A percentile compares a stretch with the other conserved stretches of the same genome.
Conservation (phyloP, 1,140 invertebrate genomes). For the Pogonognathellus flavescens region DNA sequence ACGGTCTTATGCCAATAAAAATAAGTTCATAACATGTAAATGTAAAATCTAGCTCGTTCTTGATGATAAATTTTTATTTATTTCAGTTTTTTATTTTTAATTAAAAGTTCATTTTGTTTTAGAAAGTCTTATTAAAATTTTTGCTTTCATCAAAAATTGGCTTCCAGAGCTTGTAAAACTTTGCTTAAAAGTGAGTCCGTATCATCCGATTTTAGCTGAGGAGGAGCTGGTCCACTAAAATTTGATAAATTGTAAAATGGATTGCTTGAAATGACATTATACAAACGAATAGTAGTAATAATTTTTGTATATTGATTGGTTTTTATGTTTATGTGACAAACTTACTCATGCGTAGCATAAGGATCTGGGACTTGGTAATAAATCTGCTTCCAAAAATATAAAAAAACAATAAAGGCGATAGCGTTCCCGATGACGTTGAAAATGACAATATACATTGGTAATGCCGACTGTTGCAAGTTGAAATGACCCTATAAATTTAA, state of each 20-base stretch:
- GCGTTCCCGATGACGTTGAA: conserved; percentile 13
- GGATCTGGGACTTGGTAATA: conserved; percentile 57
- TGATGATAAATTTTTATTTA: too few relatives aligned
- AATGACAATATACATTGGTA: conserved; percentile 34
- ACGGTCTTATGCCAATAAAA: too few relatives aligned
- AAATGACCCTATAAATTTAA: conserved; percentile 11
- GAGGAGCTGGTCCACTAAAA: conserved; percentile 45
- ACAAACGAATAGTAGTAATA: too few relatives aligned
- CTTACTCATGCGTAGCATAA: conserved; percentile 59
- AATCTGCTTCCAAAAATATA: conserved; percentile 60
- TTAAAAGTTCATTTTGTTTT: too few relatives aligned
- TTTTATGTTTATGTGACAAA: not conserved
- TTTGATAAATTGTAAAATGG: not conserved
- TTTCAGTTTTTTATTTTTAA: not conserved
- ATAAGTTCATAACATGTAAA: too few relatives aligned
- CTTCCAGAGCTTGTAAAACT: not conserved
- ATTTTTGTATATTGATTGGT: not conserved
- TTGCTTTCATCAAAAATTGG: too few relatives aligned
- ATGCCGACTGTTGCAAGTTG: conserved; percentile 54
- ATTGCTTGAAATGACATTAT: not conserved
- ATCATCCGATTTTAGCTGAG: conserved; percentile 27
- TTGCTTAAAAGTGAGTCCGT: not conserved
- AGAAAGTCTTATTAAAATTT: not conserved
- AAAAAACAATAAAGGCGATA: conserved; percentile 54
- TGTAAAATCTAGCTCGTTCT: too few relatives aligned